A percentile compares a stretch with the other conserved stretches of the same genome.
phyloP scores from a whole-genome alignment of 2,113 vertebrate species.

The Cranoglanis bouderius region DNA sequence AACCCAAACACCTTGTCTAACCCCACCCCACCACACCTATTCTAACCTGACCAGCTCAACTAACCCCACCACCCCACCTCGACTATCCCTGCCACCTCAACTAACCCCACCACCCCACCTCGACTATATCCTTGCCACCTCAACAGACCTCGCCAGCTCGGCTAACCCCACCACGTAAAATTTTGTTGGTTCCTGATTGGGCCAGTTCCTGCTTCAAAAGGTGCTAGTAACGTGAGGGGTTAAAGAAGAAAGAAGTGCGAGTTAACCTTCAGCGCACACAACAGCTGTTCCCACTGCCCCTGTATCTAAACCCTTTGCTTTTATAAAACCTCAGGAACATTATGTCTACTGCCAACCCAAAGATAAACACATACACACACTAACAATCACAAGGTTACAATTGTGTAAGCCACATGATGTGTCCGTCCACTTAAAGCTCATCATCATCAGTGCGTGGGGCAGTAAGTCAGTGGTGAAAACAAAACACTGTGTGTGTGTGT shows the following conservation, averaged over 20 bases:
- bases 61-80: background rate
- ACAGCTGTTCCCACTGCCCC: background rate
- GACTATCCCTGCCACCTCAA: too few species aligned
- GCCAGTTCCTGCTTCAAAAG: background rate
- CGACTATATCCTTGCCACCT: background rate
- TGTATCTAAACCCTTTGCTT: background rate
- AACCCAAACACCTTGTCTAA: background rate
- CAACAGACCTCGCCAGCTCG: background rate
- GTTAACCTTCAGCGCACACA: constrained; percentile 7
- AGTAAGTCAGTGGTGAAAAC: background rate
- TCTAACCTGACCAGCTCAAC: background rate
- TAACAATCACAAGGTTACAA: constrained; percentile 34
- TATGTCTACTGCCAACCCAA: constrained; percentile 24
- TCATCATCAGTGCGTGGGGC: constrained; percentile 11
- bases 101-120: background rate
- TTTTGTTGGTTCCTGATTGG: background rate
- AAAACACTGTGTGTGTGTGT: background rate
- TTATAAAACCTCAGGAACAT: constrained; percentile 15
- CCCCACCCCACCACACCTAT: background rate
- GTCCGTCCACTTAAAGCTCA: constrained; percentile 19
- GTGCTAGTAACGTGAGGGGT: background rate
- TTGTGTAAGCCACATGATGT: constrained; percentile 24
- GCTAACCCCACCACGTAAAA: background rate
- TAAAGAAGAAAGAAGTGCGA: background rate
- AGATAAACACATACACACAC: constrained; percentile 37